Base-by-base conservation (phyloP, 2,888 invertebrate genomes). In the Euphydryas editha region DNA sequence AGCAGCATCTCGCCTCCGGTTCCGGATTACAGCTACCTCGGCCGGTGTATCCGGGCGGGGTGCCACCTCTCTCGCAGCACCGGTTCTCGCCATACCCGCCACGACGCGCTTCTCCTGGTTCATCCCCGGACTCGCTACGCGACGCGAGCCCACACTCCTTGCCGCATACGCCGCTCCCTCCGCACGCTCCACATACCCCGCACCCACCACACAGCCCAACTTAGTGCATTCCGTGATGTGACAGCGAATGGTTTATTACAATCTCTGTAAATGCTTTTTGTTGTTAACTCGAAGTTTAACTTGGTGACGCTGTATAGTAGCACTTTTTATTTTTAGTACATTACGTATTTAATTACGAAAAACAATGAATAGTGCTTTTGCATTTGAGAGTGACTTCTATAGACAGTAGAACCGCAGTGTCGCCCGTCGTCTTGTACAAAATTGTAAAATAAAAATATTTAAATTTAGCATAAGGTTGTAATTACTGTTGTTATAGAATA, bases 41-140 rank as follows among this genome's bases (percentile, higher is more conserved):
- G 71, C 93, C 94, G 18, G 90, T 93, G 77, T 85, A 94, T 77
- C 90, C 90, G 56, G 88, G 88, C 1, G 83, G 84, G 10, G 76
- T 84, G 46, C 73, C 81, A 56, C 67, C 77, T 71, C 84, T 95
- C 75, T 89, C 94, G 56, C 93, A 94, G 81, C 94, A 94, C 76
- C 90, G 94, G 71, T 94, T 94, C 82, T 94, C 94, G 6, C 94
- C 94, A 49, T 95, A 95, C 78, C 94, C 94, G 18, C 85, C 90
- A 30, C 86, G 92, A 8, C 86, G 91, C 20, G 77, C 88, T 1
- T 93, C 93, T 0, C 93, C 93, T 1, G 92, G 91, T 62, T 94
- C 94, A 4, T 95, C 95, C 11, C 95, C 95, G 36, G 95, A 95
- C 84, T 94, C 94, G 67, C 82, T 94, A 71, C 93, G 94, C 73